phyloP scores from a whole-genome alignment of 2,888 invertebrate species.

The Amphimallon solstitiale region DNA sequence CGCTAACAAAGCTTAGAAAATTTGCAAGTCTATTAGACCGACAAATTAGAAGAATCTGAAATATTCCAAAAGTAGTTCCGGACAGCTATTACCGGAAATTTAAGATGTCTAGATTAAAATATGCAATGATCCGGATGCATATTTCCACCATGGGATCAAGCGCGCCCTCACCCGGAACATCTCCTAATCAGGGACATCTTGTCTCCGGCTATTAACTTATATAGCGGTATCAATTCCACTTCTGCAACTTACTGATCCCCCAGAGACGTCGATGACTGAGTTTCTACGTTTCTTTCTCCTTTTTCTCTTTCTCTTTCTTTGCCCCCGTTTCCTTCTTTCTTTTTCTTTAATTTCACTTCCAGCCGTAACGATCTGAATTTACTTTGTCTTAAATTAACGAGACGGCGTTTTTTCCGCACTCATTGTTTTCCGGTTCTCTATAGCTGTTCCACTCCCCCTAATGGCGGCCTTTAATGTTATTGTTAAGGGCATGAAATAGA shows the following conservation, averaged over 20 bases:
- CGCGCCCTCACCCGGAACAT: constrained; percentile 45
- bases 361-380: constrained; percentile 33
- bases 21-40: constrained; percentile 16
- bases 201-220: constrained; percentile 64
- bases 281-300: constrained; percentile 39
- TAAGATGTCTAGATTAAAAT: constrained; percentile 38
- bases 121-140: constrained; percentile 42
- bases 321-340: constrained; percentile 17
- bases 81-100: constrained; percentile 36
- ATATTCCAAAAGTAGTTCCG: constrained; percentile 19
- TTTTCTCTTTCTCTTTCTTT: constrained; percentile 47
- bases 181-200: constrained; percentile 63
- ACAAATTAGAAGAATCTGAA: constrained; percentile 22
- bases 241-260: constrained; percentile 49
- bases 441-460: not conserved
- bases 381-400: constrained; percentile 35
- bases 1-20: not conserved
- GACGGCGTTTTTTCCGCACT: constrained; percentile 16
- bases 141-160: constrained; percentile 43
- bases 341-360: constrained; percentile 23
- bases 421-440: constrained; percentile 3
- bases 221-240: constrained; percentile 64
- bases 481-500: too few relatives aligned
- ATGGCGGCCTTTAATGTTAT: too few relatives aligned
- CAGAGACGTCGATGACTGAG: constrained; percentile 46